These are phyloP conservation scores for Camponotus pennsylvanicus DNA, from an alignment of 1,140 invertebrate species.

Conservation along the genomic window DNA sequence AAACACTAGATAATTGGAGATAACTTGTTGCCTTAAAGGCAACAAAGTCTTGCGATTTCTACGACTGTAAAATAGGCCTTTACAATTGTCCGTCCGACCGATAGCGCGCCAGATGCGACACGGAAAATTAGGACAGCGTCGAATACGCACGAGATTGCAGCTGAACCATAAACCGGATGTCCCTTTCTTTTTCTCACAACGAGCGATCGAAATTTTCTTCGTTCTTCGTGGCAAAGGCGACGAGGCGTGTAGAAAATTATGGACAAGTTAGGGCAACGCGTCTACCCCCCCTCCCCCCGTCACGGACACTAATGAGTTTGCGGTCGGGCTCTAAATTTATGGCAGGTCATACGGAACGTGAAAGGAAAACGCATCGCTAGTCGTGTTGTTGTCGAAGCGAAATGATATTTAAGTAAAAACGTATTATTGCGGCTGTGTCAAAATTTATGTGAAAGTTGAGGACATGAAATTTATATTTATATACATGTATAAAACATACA, in stretches of 20 bases:
- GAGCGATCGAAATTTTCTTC: constrained; percentile 25
- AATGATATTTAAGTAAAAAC: constrained; percentile 49
- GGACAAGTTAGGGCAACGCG: constrained; percentile 36
- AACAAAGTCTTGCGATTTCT: constrained; percentile 1
- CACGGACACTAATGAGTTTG: constrained; percentile 74
- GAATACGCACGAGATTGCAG: neutral
- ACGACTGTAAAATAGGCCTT: neutral
- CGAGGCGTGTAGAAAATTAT: constrained; percentile 46
- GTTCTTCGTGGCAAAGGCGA: constrained; percentile 35
- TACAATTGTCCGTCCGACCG: neutral
- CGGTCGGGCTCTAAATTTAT: constrained; percentile 68
- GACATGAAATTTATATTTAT: neutral
- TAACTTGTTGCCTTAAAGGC: constrained; percentile 8
- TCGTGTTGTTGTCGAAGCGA: constrained; percentile 33
- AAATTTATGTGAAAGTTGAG: neutral
- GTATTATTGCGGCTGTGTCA: neutral
- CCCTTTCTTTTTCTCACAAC: constrained; percentile 38
- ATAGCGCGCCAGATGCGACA: neutral
- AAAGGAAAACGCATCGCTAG: constrained; percentile 69
- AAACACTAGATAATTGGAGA: constrained; percentile 39
- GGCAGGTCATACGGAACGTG: constrained; percentile 70
- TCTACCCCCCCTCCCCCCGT: constrained; percentile 59
- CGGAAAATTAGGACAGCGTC: constrained; percentile 12
- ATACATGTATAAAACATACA: neutral
- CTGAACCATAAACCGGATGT: constrained; percentile 19